phyloP scores from a whole-genome alignment of 2,113 vertebrate genomes.

The Bathybates hornii region DNA sequence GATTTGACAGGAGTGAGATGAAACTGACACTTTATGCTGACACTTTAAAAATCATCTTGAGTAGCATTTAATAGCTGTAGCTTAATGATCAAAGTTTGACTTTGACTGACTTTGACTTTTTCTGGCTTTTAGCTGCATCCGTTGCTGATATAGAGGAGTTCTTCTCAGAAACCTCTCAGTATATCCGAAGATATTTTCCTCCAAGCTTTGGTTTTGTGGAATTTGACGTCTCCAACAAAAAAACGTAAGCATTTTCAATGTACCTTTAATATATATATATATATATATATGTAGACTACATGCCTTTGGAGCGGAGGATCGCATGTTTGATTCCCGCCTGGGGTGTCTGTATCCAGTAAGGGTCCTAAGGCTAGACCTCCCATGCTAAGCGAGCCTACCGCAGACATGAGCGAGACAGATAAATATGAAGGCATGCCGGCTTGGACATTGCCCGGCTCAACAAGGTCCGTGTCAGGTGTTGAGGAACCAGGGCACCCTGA shows the following conservation, averaged over 20 bases:
- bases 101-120: not conserved
- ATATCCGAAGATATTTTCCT: constrained; percentile 70
- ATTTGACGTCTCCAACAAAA: constrained; percentile 18
- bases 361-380: not conserved
- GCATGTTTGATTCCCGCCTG: not conserved
- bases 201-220: constrained; percentile 77
- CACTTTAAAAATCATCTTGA: not conserved
- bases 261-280: not conserved
- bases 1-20: constrained; percentile 67
- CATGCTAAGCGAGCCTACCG: not conserved
- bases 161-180: constrained; percentile 60
- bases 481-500: not conserved
- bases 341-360: not conserved
- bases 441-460: not conserved
- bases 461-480: rapidly evolving
- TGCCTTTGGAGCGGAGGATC: not conserved
- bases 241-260: constrained; percentile 25
- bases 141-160: constrained; percentile 62
- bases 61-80: not conserved
- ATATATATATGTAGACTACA: not conserved
- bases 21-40: not conserved
- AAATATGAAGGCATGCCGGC: not conserved
- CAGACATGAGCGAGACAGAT: not conserved
- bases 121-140: constrained; percentile 37
- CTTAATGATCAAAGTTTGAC: not conserved